Conservation (phyloP, 2,113 vertebrate species). For the Atlantisia rogersi region DNA sequence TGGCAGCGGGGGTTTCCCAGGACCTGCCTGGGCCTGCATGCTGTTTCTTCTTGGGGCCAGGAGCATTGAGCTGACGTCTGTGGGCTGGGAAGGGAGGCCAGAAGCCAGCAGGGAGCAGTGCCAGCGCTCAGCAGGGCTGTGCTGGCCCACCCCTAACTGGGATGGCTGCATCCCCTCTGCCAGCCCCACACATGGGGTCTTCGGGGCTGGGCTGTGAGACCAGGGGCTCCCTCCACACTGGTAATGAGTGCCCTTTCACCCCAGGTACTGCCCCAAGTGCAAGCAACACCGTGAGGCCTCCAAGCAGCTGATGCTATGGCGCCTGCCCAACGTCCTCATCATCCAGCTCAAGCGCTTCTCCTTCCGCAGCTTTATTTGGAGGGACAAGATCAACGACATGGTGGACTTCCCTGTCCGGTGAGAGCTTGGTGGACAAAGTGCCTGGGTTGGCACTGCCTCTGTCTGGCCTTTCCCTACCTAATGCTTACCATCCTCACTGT, state of each 20-base stretch:
- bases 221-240: accelerated
- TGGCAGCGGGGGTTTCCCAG: not conserved
- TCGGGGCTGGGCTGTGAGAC: not conserved
- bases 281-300: slow-evolving; percentile 97
- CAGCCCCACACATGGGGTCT: not conserved
- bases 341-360: slow-evolving; percentile 99
- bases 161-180: not conserved
- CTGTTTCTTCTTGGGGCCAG: not conserved
- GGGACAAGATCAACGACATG: slow-evolving; percentile 99
- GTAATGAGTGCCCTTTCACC: not conserved
- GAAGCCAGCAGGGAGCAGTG: not conserved
- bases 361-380: slow-evolving; percentile 98
- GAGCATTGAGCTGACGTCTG: not conserved
- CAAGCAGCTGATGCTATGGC: slow-evolving; percentile 96
- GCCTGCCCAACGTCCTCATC: slow-evolving; percentile 93
- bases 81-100: not conserved
- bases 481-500: accelerated
- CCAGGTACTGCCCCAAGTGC: slow-evolving; percentile 96
- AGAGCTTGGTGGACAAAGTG: not conserved
- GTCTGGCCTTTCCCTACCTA: not conserved
- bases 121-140: not conserved
- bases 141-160: not conserved
- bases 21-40: accelerated
- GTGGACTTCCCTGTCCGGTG: slow-evolving; percentile 98
- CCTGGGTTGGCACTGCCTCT: not conserved